A percentile compares a stretch with the other conserved stretches of the same genome.
phyloP scores from a whole-genome alignment of 2,797 vertebrate genomes.

The Cynodonichthys magdalenae region DNA sequence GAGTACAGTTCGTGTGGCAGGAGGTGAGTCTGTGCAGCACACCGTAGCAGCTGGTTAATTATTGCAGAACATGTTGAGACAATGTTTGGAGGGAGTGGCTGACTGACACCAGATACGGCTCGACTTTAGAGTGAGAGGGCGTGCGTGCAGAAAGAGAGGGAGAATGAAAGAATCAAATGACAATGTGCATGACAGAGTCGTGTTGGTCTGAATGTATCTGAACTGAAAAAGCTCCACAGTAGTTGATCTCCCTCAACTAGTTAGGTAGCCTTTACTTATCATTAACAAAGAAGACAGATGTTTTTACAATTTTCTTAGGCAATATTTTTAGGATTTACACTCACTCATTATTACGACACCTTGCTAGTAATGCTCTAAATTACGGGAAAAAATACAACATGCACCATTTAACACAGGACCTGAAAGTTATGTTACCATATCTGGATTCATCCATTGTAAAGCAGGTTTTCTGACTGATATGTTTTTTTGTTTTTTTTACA shows the following conservation, averaged over 20 bases:
- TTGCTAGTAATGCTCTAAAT: too few species aligned
- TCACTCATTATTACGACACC: too few species aligned
- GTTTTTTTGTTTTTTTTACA: too few species aligned
- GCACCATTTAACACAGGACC: too few species aligned
- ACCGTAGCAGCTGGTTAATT: slow-evolving; percentile 67
- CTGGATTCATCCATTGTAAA: too few species aligned
- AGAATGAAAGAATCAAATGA: not conserved
- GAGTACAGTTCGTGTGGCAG: slow-evolving; percentile 37
- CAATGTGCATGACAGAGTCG: not conserved
- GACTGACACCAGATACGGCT: slow-evolving; percentile 79
- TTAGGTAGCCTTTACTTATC: not conserved
- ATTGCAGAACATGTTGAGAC: slow-evolving; percentile 68
- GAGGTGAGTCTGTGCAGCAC: slow-evolving; percentile 39
- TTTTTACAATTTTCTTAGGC: too few species aligned
- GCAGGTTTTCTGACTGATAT: too few species aligned
- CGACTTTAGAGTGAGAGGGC: slow-evolving; percentile 29
- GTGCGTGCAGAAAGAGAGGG: not conserved
- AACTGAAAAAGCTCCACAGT: not conserved
- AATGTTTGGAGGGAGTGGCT: slow-evolving; percentile 55
- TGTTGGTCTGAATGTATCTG: not conserved
- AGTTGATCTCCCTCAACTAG: not conserved
- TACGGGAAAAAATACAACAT: too few species aligned
- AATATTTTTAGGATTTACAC: too few species aligned
- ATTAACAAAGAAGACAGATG: not conserved
- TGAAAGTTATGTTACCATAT: too few species aligned